Evolutionary conservation across 2,113 vertebrate genomes (phyloP), one percentile per base, ranked within the genome.

Genomic region (Benitochromis conjunctus): DNA sequence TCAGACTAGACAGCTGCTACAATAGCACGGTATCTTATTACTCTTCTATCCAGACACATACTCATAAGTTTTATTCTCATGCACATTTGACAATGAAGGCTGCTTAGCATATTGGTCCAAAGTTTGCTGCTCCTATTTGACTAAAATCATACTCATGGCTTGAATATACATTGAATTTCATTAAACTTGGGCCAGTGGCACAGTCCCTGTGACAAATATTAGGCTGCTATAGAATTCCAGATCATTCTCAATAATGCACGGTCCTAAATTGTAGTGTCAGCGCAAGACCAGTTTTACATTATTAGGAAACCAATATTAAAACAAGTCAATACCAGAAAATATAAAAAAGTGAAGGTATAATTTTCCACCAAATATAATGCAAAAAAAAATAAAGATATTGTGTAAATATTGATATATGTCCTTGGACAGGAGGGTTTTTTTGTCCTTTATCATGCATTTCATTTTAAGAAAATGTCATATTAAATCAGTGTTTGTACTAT

Each of bases 401-500:
- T 94, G 89, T 94, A 94, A 93, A 94, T 92, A 92, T 85, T 69
- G 84, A 36, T 86, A 57, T 79, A 78, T 84, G 81, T 89, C 91
- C 87, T 85, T 79, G 34, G 81, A 84, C 64, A 82, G 81, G 77
- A 88, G 79, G 26, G 4, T 89, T 80, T 31, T 56, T 76, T 83
- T 86, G 89, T 89, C 87, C 58, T 9, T 93, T 87, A 79, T 91
- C 83, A 85, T 89, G 81, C 88, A 76, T 92, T 96, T 94, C 85
- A 92, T 92, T 94, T 94, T 48, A 95, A 91, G 89, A 93, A 94
- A 95, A 92, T 96, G 94, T 94, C 46, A 18, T 96, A 95, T 97
- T 93, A 97, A 96, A 95, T 96, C 96, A 96, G 97, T 97, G 96
- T 97, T 97, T 94, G 92, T 96, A 96, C 96, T 95, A 96, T 96